Evolutionary conservation across 2,888 invertebrate species (phyloP).

Genomic region (Callyntrura guangdongensis): DNA sequence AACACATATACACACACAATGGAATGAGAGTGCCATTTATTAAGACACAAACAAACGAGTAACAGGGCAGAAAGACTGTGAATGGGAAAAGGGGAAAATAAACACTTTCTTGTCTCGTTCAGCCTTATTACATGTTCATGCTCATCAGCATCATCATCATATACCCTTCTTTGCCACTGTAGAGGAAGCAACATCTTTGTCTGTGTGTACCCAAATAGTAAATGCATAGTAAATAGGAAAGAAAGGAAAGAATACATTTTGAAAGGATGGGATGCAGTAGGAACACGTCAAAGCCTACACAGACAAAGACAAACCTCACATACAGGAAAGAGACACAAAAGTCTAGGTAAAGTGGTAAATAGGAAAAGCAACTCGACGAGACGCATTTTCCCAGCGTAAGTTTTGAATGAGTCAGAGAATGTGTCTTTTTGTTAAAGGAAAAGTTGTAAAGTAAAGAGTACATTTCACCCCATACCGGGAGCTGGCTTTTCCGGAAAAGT

Average conservation of each 20-base stretch:
- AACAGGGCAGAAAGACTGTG: neutral
- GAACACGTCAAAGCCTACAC: no score
- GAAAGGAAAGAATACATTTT: neutral
- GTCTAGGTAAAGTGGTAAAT: neutral
- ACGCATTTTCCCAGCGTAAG: neutral
- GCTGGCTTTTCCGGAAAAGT: neutral
- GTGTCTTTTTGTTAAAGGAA: neutral
- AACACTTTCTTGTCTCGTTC: conserved; percentile 23
- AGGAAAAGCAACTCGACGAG: neutral
- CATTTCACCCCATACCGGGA: conserved; percentile 1
- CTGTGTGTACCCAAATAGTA: neutral
- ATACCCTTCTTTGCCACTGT: no score
- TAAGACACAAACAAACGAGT: conserved; percentile 23
- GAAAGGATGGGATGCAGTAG: no score
- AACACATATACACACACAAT: neutral
- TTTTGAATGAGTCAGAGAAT: conserved; percentile 14
- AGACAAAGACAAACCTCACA: no score
- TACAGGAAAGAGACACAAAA: neutral
- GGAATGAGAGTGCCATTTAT: neutral
- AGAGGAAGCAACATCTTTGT: neutral
- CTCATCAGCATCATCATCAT: neutral
- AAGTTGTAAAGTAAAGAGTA: conserved; percentile 1
- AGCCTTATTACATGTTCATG: conserved; percentile 16
- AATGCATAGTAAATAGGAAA: neutral
- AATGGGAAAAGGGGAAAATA: conserved; percentile 24